Evolutionary conservation across 1,140 invertebrate species (phyloP).

Genomic region (Lasioglossum albipes): DNA sequence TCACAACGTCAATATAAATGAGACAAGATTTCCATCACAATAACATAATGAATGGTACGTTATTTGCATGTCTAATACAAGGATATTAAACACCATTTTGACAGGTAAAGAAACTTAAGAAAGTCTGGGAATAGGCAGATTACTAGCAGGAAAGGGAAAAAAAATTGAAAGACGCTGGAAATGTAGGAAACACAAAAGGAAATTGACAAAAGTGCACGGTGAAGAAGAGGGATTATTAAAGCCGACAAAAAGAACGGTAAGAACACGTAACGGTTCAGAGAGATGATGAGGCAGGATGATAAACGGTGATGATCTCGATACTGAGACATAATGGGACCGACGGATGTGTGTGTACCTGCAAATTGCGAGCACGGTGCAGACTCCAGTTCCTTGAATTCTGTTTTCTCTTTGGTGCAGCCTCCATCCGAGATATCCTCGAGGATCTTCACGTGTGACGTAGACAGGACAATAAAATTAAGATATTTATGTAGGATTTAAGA

Average conservation of each 20-base stretch:
- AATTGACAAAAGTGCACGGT: neutral
- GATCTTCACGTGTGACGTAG: neutral
- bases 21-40: neutral
- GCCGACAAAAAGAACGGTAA: neutral
- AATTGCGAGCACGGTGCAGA: neutral
- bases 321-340: constrained; percentile 16
- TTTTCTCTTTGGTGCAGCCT: neutral
- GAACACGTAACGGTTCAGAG: constrained; percentile 16
- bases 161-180: neutral
- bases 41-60: neutral
- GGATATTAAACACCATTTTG: too few relatives aligned
- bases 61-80: neutral
- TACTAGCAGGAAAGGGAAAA: too few relatives aligned
- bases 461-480: too few relatives aligned
- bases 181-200: neutral
- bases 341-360: neutral
- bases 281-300: constrained; percentile 22
- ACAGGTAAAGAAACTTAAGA: too few relatives aligned
- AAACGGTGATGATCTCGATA: constrained; percentile 34
- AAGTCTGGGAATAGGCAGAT: too few relatives aligned
- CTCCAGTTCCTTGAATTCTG: constrained; percentile 10
- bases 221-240: neutral
- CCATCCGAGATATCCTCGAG: neutral
- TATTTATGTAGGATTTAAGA: too few relatives aligned
- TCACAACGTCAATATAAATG: neutral